Conservation (phyloP, 1,140 invertebrate species). For the Cotesia vestalis region DNA sequence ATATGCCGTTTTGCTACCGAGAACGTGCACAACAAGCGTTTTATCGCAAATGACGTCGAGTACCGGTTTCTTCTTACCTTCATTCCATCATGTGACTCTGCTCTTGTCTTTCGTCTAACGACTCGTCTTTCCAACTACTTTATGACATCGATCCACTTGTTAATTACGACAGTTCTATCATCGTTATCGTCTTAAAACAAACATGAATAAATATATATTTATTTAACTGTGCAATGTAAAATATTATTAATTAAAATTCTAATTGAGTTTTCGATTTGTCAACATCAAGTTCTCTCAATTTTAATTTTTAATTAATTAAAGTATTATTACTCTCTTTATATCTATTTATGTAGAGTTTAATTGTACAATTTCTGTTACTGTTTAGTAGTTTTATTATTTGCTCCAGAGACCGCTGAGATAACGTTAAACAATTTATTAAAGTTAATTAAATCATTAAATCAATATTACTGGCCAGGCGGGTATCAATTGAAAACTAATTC, state of each 20-base stretch:
- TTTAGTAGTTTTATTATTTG: too few species aligned
- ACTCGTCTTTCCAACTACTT: conserved; percentile 14
- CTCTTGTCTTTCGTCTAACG: conserved; percentile 19
- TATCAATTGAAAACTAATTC: conserved; percentile 24
- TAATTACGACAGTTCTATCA: neutral
- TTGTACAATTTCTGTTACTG: too few species aligned
- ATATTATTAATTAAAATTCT: neutral
- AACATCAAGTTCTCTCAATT: too few species aligned
- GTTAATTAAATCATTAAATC: conserved; percentile 4
- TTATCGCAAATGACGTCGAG: conserved; percentile 31
- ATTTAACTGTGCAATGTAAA: neutral
- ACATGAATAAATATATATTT: too few species aligned
- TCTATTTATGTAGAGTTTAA: too few species aligned
- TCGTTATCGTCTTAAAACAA: neutral
- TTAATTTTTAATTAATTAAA: too few species aligned
- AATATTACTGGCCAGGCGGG: neutral
- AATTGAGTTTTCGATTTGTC: too few species aligned
- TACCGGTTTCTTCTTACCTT: conserved; percentile 35
- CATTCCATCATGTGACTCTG: conserved; percentile 12
- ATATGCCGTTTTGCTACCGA: conserved; percentile 24
- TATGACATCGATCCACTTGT: neutral
- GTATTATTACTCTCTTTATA: too few species aligned
- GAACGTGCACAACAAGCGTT: conserved; percentile 37
- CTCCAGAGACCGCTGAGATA: too few species aligned
- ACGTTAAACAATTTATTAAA: too few species aligned